Evolutionary conservation across 37 sponge, comb jelly and placozoan genomes (phyloP), one percentile per base, ranked within the genome.

Genomic region (Mnemiopsis leidyi): DNA sequence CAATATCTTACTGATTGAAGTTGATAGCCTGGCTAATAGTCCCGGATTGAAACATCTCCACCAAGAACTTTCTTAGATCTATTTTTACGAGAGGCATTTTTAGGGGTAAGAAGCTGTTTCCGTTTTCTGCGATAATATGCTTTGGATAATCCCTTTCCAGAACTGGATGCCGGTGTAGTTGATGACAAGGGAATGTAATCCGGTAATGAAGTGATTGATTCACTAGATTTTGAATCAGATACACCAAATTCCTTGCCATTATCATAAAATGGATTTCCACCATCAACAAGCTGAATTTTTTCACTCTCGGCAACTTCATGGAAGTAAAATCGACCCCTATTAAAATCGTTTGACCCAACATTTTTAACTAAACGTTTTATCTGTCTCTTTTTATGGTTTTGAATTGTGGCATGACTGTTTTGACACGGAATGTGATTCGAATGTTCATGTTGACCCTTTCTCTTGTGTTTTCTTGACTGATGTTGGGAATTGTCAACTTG

Each of bases 81-180:
- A 18, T 48, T 5, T 48, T 48, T 48, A 48, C 61, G 61, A 48
- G 61, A 13, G 5, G 33, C 7, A 26, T 77, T 77, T 32, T 32
- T 77, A 3, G 79, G 79, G 1, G 79, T 33, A 18, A 28, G 26
- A 33, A 77, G 9, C 36, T 77, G 18, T 32, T 77, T 77, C 26
- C 36, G 79, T 32, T 77, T 77, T 34, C 33, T 77, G 3, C 79
- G 79, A 32, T 77, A 77, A 32, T 77, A 77, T 33, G 79, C 79
- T 34, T 32, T 77, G 9, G 35, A 33, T n/a, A n/a, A n/a, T n/a
- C n/a, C n/a, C n/a, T n/a, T n/a, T n/a, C n/a, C n/a, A 1, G 33
- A 1, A 18, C 9, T 18, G 9, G 61, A 48, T 36, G 35, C 30
- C 9, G 0, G 1, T 34, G 79, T 2, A 3, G 32, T 13, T 31